phyloP scores from a whole-genome alignment of 92 coral and sea anemone species.

The Micromussa lordhowensis region DNA sequence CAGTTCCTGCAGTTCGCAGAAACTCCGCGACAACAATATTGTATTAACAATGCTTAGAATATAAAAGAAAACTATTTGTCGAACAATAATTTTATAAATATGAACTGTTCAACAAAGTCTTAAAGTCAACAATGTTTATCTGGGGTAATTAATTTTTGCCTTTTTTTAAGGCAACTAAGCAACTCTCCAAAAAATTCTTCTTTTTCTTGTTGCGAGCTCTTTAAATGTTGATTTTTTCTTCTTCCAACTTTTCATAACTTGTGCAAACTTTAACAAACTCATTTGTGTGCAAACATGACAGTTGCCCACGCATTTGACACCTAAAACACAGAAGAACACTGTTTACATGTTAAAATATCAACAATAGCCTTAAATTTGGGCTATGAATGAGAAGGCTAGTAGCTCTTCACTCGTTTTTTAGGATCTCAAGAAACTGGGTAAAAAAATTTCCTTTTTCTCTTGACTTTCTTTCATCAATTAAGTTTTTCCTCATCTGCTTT shows the following conservation, averaged over 20 bases:
- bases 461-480: background rate
- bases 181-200: too few species aligned
- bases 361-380: background rate
- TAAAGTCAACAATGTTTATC: too few species aligned
- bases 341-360: background rate
- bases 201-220: too few species aligned
- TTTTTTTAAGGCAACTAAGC: too few species aligned
- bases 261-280: background rate
- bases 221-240: too few species aligned
- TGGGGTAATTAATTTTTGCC: too few species aligned
- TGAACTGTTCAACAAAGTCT: too few species aligned
- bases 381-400: background rate
- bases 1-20: too few species aligned
- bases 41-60: too few species aligned
- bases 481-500: slow-evolving; percentile 29
- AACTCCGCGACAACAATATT: too few species aligned
- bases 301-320: background rate
- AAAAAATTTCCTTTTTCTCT: slow-evolving; percentile 9
- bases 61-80: too few species aligned
- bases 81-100: too few species aligned
- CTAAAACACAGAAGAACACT: background rate
- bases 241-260: background rate
- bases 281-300: background rate
- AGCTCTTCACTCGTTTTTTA: background rate
- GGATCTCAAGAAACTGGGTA: background rate